A percentile compares a stretch with the other conserved stretches of the same genome.
phyloP scores from a whole-genome alignment of 2,888 invertebrate species.

The Xestia ashworthii region DNA sequence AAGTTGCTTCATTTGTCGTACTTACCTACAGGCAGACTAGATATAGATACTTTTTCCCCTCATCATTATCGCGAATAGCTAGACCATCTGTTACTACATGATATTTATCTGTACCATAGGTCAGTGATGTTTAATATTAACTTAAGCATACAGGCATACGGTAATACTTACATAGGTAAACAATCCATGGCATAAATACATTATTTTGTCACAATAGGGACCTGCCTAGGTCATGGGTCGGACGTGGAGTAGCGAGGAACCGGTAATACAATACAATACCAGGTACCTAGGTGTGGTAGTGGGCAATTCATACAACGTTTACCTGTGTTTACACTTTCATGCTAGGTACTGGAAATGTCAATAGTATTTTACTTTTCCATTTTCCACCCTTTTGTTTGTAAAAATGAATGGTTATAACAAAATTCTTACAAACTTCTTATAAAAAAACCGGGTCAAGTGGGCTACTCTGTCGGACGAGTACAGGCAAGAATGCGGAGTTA shows the following conservation, averaged over 20 bases:
- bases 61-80: too few species aligned
- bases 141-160: background rate
- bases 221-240: background rate
- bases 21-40: background rate
- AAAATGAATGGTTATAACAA: background rate
- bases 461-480: too few species aligned
- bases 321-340: background rate
- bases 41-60: too few species aligned
- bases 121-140: background rate
- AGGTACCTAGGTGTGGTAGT: background rate
- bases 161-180: background rate
- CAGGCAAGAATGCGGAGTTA: too few species aligned
- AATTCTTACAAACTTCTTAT: too few species aligned
- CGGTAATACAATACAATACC: background rate
- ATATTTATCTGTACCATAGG: background rate
- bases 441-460: too few species aligned
- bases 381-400: background rate
- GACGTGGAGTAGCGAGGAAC: background rate
- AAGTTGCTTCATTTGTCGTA: background rate
- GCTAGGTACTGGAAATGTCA: background rate
- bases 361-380: background rate
- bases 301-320: background rate
- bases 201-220: background rate
- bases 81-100: background rate
- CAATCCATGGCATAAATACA: background rate